A percentile compares a stretch with the other conserved stretches of the same genome.
Conservation (phyloP, 2,888 invertebrate species). For the Ennomos fuscantarius region DNA sequence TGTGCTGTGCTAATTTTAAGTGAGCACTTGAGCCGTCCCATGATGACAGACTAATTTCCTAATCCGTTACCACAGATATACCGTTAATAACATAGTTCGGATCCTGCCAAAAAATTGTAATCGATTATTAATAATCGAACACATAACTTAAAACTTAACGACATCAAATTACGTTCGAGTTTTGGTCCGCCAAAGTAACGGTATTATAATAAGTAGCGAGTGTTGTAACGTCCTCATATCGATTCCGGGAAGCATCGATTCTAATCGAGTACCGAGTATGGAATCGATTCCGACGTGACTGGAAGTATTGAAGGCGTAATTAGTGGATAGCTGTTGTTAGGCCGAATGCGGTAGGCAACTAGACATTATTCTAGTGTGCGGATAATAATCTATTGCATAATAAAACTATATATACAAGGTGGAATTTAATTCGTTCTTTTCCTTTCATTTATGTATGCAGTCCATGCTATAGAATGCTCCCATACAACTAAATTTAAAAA, state of each 20-base stretch:
- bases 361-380: too few relatives aligned
- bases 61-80: too few relatives aligned
- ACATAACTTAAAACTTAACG: conserved; percentile 34
- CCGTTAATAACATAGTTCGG: too few relatives aligned
- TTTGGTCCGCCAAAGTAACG: conserved; percentile 35
- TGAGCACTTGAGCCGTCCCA: too few relatives aligned
- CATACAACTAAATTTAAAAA: too few relatives aligned
- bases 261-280: conserved; percentile 42
- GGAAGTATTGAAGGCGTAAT: conserved; percentile 31
- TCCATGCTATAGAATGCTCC: too few relatives aligned
- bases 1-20: too few relatives aligned
- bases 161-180: conserved; percentile 28
- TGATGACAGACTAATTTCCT: too few relatives aligned
- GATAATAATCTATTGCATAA: too few relatives aligned
- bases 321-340: conserved; percentile 31
- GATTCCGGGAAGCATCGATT: conserved; percentile 44
- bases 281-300: conserved; percentile 39
- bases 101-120: conserved; percentile 7
- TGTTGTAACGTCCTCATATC: conserved; percentile 37
- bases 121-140: conserved; percentile 22
- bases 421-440: too few relatives aligned
- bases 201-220: conserved; percentile 34
- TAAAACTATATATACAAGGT: too few relatives aligned
- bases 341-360: conserved; percentile 8
- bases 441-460: too few relatives aligned